Conservation (phyloP, 2,797 vertebrate species). For the Pangasius sanitwongsei region DNA sequence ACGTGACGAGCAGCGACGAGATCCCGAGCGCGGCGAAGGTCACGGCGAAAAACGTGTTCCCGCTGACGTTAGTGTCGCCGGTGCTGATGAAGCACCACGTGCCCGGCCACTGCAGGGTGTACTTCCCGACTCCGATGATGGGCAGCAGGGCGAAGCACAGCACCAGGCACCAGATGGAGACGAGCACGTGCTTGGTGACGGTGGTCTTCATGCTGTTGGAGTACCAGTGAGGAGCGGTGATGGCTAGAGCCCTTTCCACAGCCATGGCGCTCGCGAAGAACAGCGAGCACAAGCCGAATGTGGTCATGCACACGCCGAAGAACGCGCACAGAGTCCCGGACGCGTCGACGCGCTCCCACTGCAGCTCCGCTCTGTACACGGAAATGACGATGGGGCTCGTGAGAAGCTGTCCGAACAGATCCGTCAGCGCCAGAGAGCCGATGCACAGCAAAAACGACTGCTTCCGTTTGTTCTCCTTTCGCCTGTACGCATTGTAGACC, state of each 20-base stretch:
- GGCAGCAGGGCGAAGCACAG: conserved; percentile 88
- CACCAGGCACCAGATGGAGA: conserved; percentile 80
- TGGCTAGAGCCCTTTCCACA: conserved; percentile 87
- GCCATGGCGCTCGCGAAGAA: conserved; percentile 94
- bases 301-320: conserved; percentile 93
- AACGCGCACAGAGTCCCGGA: conserved; percentile 85
- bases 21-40: conserved; percentile 88
- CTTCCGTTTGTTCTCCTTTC: conserved; percentile 85
- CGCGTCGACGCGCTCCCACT: conserved; percentile 83
- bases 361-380: conserved; percentile 81
- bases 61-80: conserved; percentile 66
- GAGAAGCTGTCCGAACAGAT: conserved; percentile 90
- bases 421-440: conserved; percentile 89
- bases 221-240: conserved; percentile 93
- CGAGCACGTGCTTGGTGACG: conserved; percentile 79
- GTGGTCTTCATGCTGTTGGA: conserved; percentile 87
- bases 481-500: conserved; percentile 84
- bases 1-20: conserved; percentile 82
- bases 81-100: conserved; percentile 96
- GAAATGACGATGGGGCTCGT: conserved; percentile 93
- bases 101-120: conserved; percentile 90
- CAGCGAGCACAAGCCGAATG: conserved; percentile 91
- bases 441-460: conserved; percentile 92
- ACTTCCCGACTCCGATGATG: conserved; percentile 82
- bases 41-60: conserved; percentile 79